Conservation (phyloP, 1,140 invertebrate species). For the Aphelinus certus region DNA sequence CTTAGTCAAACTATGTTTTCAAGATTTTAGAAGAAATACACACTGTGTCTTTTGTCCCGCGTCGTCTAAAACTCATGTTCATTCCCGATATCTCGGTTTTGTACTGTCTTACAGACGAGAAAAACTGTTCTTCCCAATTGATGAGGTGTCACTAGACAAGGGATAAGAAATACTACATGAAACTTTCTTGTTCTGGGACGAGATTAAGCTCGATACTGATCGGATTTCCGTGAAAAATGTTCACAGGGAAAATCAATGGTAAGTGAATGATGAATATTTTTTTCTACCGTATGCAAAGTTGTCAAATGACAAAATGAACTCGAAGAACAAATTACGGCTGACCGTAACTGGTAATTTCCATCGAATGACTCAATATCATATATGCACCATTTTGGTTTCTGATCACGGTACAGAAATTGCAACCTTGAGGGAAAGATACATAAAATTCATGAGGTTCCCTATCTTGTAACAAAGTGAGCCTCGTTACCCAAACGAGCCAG, state of each 20-base stretch:
- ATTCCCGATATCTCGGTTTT: background rate
- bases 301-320: no score
- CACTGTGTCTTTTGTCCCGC: background rate
- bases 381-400: no score
- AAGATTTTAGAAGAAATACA: no score
- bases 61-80: constrained; percentile 14
- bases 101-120: background rate
- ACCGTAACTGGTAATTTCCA: no score
- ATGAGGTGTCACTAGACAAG: constrained; percentile 10
- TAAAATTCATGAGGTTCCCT: constrained; percentile 26
- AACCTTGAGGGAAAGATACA: background rate
- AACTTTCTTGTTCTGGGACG: background rate
- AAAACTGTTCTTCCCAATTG: background rate
- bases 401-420: no score
- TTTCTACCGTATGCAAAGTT: no score
- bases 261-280: no score
- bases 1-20: no score
- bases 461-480: constrained; percentile 21
- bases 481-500: constrained; percentile 21
- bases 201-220: background rate
- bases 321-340: no score
- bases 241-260: no score
- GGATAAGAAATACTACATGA: constrained; percentile 12
- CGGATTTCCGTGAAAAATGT: no score
- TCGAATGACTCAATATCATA: no score